Evolutionary conservation across 2,888 invertebrate species (phyloP).

Genomic region (Copidosoma aretas): DNA sequence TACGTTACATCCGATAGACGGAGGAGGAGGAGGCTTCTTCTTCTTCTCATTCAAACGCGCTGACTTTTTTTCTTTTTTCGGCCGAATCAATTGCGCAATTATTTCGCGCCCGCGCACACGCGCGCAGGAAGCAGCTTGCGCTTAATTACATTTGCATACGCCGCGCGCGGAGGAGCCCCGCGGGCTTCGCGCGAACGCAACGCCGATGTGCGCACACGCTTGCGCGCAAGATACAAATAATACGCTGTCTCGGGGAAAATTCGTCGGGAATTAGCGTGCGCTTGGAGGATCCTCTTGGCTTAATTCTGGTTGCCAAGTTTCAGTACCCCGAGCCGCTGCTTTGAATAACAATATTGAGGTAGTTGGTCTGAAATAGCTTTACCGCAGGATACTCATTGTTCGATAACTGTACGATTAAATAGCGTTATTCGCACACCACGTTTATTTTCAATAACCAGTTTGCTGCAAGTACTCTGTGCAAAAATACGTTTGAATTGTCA

Average conservation of each 20-base stretch:
- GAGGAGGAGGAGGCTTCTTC: conserved; percentile 1
- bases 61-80: conserved; percentile 15
- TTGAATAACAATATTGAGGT: too few relatives aligned
- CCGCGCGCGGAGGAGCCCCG: not conserved
- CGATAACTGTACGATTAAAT: too few relatives aligned
- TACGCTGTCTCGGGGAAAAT: not conserved
- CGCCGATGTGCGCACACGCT: not conserved
- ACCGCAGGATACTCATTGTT: too few relatives aligned
- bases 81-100: conserved; percentile 40
- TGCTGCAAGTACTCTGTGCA: too few relatives aligned
- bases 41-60: conserved; percentile 34
- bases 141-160: conserved; percentile 27
- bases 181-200: not conserved
- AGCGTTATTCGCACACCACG: too few relatives aligned
- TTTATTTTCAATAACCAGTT: too few relatives aligned
- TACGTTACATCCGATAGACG: conserved; percentile 38
- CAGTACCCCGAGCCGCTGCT: too few relatives aligned
- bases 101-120: conserved; percentile 20
- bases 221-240: not conserved
- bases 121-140: conserved; percentile 29
- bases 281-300: not conserved
- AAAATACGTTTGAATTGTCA: too few relatives aligned
- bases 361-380: too few relatives aligned
- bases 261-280: not conserved
- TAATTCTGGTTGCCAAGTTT: too few relatives aligned